phyloP scores from a whole-genome alignment of 1,140 invertebrate species.

The Ridgeia piscesae region DNA sequence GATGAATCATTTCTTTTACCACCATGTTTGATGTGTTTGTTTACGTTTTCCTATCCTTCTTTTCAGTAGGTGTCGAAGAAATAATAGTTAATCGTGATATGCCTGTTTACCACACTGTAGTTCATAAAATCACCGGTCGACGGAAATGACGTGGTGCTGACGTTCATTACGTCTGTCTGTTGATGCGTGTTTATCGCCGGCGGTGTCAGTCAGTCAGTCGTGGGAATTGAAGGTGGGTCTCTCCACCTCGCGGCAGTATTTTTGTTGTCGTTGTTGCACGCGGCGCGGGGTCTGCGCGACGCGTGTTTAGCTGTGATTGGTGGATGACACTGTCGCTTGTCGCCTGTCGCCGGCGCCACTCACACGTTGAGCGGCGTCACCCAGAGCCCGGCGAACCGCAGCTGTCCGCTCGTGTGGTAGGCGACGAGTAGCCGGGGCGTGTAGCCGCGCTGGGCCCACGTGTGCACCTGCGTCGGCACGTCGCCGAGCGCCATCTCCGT shows the following conservation, averaged over 20 bases:
- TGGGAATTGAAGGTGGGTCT: not conserved
- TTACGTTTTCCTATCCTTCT: not conserved
- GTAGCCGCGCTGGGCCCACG: slow-evolving; percentile 3
- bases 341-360: not conserved
- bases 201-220: not conserved
- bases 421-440: not conserved
- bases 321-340: not conserved
- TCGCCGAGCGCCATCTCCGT: not conserved
- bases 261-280: not conserved
- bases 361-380: not conserved
- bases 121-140: not conserved
- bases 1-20: not conserved
- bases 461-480: not conserved
- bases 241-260: not conserved
- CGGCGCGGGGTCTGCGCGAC: too few species aligned
- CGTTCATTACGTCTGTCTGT: not conserved
- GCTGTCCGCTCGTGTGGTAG: not conserved
- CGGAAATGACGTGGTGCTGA: not conserved
- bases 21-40: not conserved
- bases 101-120: not conserved
- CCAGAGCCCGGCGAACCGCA: slow-evolving; percentile 7
- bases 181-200: not conserved
- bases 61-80: not conserved
- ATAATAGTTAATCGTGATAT: not conserved
- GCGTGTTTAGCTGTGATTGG: not conserved